Percentiles rank a stretch among this genome's conserved stretches.
phyloP scores from a whole-genome alignment of 2,113 vertebrate genomes.

The Tetrao urogallus region DNA sequence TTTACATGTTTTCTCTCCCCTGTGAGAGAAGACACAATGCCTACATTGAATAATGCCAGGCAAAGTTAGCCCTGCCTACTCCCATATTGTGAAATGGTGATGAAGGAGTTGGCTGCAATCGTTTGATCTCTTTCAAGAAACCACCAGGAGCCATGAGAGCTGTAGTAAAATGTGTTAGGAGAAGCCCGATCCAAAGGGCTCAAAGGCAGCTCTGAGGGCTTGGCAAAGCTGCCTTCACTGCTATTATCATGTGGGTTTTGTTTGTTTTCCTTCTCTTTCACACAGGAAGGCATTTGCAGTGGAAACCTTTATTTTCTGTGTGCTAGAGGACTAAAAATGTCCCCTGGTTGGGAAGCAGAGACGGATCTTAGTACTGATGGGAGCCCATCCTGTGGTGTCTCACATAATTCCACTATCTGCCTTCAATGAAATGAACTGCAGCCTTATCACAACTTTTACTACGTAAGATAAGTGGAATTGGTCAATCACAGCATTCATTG shows the following conservation, averaged over 20 bases:
- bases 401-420: not conserved
- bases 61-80: not conserved
- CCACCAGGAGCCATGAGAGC: not conserved
- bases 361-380: not conserved
- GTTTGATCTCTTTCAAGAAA: not conserved
- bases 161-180: not conserved
- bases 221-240: not conserved
- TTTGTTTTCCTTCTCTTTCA: not conserved
- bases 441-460: not conserved
- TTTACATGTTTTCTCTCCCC: not conserved
- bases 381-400: not conserved
- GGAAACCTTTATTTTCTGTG: not conserved
- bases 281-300: not conserved
- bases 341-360: not conserved
- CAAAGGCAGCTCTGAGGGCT: not conserved
- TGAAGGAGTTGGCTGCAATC: not conserved
- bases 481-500: not conserved
- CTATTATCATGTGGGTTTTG: not conserved
- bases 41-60: not conserved
- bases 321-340: not conserved
- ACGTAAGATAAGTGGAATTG: not conserved
- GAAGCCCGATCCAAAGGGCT: not conserved
- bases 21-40: not conserved
- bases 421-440: not conserved
- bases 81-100: not conserved